Evolutionary conservation across 2,797 vertebrate genomes (phyloP).

Genomic region (Mus minutoides): DNA sequence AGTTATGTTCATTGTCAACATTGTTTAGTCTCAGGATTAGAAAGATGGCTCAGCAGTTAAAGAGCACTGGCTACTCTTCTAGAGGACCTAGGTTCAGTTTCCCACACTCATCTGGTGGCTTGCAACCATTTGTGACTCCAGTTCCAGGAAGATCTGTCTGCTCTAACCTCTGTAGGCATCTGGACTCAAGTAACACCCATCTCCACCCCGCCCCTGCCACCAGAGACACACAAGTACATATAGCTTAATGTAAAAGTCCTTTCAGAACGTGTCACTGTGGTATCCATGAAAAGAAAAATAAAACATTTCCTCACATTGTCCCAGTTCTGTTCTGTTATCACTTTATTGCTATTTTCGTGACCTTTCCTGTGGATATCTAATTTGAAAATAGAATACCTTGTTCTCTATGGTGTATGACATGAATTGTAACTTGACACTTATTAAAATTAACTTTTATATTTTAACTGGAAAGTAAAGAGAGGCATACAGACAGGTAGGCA

Average conservation of each 20-base stretch:
- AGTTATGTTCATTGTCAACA: neutral
- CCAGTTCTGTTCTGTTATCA: neutral
- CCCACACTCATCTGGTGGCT: neutral
- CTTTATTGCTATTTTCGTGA: neutral
- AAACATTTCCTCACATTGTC: neutral
- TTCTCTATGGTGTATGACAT: neutral
- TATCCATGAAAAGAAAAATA: neutral
- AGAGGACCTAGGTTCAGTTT: neutral
- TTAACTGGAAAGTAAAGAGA: neutral
- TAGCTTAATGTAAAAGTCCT: neutral
- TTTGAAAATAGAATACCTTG: neutral
- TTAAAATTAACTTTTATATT: neutral
- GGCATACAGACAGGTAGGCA: neutral
- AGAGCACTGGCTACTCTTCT: no score
- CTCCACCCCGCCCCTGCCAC: neutral
- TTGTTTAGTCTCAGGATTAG: neutral
- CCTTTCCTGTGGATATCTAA: neutral
- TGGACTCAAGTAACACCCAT: neutral
- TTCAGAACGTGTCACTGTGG: neutral
- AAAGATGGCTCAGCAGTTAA: neutral
- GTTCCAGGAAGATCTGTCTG: neutral
- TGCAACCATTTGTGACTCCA: neutral
- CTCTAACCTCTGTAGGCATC: neutral
- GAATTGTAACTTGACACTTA: neutral
- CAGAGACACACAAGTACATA: neutral